These are phyloP conservation scores for Sebastes fasciatus DNA, from an alignment of 2,113 vertebrate genomes.

Conservation along the genomic window DNA sequence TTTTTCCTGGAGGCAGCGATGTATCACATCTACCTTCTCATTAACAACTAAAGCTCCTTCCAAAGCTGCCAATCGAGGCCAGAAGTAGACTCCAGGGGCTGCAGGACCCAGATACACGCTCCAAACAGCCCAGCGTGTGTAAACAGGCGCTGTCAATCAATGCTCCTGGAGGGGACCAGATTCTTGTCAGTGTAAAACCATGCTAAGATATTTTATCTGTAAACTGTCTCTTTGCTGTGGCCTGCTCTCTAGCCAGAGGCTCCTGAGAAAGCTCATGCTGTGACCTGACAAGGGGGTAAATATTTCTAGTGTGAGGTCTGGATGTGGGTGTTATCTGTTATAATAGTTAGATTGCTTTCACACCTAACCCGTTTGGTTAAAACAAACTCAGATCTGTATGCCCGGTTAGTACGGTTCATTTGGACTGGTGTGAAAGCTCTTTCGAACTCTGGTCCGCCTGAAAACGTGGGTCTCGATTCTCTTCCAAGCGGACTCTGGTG, in stretches of 20 bases:
- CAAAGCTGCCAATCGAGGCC: constrained; percentile 43
- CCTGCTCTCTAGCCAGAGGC: not conserved
- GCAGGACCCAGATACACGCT: constrained; percentile 42
- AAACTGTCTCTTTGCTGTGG: constrained; percentile 5
- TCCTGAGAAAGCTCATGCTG: not conserved
- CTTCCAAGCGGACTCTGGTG: no score
- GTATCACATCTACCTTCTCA: constrained; percentile 43
- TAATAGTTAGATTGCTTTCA: not conserved
- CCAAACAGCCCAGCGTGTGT: constrained; percentile 44
- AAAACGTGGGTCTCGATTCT: no score
- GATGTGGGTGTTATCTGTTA: not conserved
- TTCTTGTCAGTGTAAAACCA: constrained; percentile 20
- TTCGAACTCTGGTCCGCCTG: no score
- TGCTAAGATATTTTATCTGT: constrained; percentile 7
- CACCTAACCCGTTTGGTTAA: no score
- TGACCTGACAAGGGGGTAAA: not conserved
- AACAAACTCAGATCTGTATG: no score
- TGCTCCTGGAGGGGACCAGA: constrained; percentile 7
- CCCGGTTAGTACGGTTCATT: no score
- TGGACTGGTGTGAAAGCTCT: no score
- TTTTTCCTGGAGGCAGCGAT: constrained; percentile 31
- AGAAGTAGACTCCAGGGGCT: constrained; percentile 47
- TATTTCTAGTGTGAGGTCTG: not conserved
- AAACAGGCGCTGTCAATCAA: constrained; percentile 59
- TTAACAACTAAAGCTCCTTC: constrained; percentile 54